phyloP scores from a whole-genome alignment of 2,888 invertebrate genomes.

The Melikaiella ostensackeni region DNA sequence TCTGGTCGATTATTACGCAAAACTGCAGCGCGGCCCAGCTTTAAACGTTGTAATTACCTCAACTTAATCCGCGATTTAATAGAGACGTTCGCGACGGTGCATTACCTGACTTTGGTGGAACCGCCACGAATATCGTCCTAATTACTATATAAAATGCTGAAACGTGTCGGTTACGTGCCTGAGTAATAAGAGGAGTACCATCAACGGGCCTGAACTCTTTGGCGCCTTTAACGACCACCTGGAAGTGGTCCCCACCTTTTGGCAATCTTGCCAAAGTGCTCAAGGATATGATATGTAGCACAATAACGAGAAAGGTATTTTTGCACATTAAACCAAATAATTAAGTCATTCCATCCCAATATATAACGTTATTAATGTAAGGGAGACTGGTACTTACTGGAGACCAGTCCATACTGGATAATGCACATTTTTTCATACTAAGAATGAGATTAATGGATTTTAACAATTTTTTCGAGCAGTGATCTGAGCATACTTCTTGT shows the following conservation, averaged over 20 bases:
- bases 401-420: no score
- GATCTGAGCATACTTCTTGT: no score
- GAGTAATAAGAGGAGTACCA: constrained; percentile 58
- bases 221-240: constrained; percentile 63
- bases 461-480: no score
- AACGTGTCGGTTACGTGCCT: constrained; percentile 56
- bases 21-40: constrained; percentile 47
- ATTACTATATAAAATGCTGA: constrained; percentile 68
- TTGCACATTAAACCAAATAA: neutral
- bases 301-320: neutral
- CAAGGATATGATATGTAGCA: constrained; percentile 4
- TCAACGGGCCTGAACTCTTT: constrained; percentile 56
- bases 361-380: no score
- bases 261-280: constrained; percentile 15
- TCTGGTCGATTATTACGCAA: constrained; percentile 52
- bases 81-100: constrained; percentile 66
- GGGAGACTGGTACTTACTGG: no score
- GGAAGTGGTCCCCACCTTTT: constrained; percentile 44
- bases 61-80: constrained; percentile 68
- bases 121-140: constrained; percentile 60
- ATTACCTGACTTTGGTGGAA: constrained; percentile 61
- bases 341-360: no score
- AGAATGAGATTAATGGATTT: no score
- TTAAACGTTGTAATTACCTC: constrained; percentile 66
- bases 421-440: no score